Evolutionary conservation across 1,140 invertebrate genomes (phyloP).

Genomic region (Drosophila elegans): DNA sequence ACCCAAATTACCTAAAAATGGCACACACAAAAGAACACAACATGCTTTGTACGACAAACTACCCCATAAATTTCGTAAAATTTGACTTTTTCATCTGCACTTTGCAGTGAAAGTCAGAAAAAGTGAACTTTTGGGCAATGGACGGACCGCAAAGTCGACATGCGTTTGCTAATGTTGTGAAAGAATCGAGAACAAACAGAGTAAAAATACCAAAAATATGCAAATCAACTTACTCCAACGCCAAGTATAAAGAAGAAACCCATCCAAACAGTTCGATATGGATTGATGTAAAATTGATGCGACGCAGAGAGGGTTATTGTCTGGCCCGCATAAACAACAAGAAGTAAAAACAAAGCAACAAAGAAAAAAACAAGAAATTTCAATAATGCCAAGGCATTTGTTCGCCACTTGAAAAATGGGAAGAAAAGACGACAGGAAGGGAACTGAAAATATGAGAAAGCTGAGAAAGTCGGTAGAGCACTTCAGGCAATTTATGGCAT

Average conservation of each 20-base stretch:
- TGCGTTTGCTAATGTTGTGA: slow-evolving; percentile 67
- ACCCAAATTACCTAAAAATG: slow-evolving; percentile 18
- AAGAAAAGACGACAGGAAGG: not conserved
- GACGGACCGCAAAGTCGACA: slow-evolving; percentile 38
- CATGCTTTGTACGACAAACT: slow-evolving; percentile 16
- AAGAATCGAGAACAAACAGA: slow-evolving; percentile 53
- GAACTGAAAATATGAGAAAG: slow-evolving; percentile 28
- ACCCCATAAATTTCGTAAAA: slow-evolving; percentile 11
- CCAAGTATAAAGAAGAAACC: slow-evolving; percentile 36
- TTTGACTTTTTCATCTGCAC: slow-evolving; percentile 17
- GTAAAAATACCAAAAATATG: slow-evolving; percentile 65
- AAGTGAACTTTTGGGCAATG: not conserved
- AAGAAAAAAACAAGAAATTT: slow-evolving; percentile 65
- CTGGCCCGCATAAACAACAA: slow-evolving; percentile 76
- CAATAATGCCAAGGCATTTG: slow-evolving; percentile 76
- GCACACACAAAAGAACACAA: not conserved
- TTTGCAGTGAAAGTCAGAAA: slow-evolving; percentile 3
- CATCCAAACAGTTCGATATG: slow-evolving; percentile 51
- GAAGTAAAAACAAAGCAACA: slow-evolving; percentile 47
- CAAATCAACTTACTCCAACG: slow-evolving; percentile 63
- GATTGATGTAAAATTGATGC: slow-evolving; percentile 82
- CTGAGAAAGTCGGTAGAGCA: slow-evolving; percentile 61
- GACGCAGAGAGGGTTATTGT: slow-evolving; percentile 75
- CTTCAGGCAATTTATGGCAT: slow-evolving; percentile 81
- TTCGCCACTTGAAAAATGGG: slow-evolving; percentile 48